These are phyloP conservation scores for Limnodromus scolopaceus DNA, from an alignment of 2,797 vertebrate genomes.

Conservation along the genomic window DNA sequence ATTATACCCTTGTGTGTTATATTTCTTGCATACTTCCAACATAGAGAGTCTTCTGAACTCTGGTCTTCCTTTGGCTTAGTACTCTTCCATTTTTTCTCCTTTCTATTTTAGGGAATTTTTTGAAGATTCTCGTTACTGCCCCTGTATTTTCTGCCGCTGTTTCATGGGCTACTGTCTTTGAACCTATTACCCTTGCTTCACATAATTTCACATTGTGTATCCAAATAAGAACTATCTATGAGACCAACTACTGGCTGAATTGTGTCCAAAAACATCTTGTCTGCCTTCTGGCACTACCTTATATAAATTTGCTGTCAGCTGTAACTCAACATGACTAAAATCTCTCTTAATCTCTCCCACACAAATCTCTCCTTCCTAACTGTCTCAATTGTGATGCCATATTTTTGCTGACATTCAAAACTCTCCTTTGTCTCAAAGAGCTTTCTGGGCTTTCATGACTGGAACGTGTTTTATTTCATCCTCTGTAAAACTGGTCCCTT, in stretches of 20 bases:
- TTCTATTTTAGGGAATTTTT: background rate
- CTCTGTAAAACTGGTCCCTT: background rate
- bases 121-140: background rate
- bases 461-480: background rate
- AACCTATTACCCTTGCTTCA: background rate
- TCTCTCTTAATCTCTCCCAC: background rate
- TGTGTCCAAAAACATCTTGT: background rate
- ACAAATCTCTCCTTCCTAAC: background rate
- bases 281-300: background rate
- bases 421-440: background rate
- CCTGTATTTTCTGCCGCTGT: background rate
- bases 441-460: background rate
- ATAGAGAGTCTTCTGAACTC: background rate
- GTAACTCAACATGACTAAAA: background rate
- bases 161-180: background rate
- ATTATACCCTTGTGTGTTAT: background rate
- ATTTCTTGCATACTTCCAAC: background rate
- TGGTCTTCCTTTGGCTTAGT: background rate
- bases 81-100: background rate
- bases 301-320: background rate
- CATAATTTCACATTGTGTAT: background rate
- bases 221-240: background rate
- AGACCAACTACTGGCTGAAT: background rate
- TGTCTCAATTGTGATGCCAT: background rate
- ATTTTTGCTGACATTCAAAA: background rate